Percentiles rank a stretch among this genome's conserved stretches.
Evolutionary conservation across 2,113 vertebrate species (phyloP).

Genomic region (Corvus moneduloides): DNA sequence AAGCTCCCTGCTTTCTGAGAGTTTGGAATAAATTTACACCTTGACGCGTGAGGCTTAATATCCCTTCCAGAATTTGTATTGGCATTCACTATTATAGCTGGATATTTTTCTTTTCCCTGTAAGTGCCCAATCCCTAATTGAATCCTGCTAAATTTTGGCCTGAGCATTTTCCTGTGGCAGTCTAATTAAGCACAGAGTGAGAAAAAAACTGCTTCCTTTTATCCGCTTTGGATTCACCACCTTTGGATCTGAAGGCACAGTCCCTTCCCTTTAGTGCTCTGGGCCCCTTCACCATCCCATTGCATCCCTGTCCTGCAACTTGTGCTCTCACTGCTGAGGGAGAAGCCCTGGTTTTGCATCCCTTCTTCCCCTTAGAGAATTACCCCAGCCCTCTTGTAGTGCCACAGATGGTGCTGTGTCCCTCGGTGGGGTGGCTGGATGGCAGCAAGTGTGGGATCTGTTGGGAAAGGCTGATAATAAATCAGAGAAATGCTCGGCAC

Average conservation of each 20-base stretch:
- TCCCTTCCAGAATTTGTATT: conserved; percentile 61
- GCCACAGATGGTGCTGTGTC: not conserved
- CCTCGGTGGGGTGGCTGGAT: rapidly evolving
- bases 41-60: conserved; percentile 46
- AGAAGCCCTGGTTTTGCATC: not conserved
- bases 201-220: not conserved
- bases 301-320: not conserved
- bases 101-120: conserved; percentile 27
- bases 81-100: conserved; percentile 1
- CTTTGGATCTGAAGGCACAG: not conserved
- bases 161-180: conserved; percentile 46
- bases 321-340: not conserved
- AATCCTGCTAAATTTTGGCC: conserved; percentile 46
- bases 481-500: not conserved
- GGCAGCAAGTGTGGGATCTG: rapidly evolving
- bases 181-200: conserved; percentile 4
- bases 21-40: conserved; percentile 23
- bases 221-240: not conserved
- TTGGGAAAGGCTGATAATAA: not conserved
- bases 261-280: not conserved
- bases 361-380: not conserved
- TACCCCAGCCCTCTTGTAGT: not conserved
- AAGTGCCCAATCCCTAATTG: conserved; percentile 6
- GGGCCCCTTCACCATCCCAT: rapidly evolving
- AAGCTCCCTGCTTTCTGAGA: not conserved